Percentiles rank a stretch among this genome's conserved stretches.
phyloP scores from a whole-genome alignment of 2,113 vertebrate species.

The Oncorhynchus clarkii region DNA sequence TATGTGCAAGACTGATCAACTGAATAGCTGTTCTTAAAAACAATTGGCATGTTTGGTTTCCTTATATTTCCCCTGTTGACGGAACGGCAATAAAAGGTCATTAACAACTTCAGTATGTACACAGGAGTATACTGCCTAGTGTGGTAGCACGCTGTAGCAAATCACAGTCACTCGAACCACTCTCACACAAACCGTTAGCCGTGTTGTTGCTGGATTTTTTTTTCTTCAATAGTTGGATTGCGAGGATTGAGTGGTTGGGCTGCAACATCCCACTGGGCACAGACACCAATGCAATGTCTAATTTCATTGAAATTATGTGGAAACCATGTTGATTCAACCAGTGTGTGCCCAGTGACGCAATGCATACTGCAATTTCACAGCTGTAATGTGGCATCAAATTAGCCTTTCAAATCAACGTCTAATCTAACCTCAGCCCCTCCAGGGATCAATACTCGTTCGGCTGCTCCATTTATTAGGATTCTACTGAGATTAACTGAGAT shows the following conservation, averaged over 20 bases:
- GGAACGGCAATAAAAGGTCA: background rate
- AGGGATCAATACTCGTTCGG: constrained; percentile 63
- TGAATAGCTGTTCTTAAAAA: constrained; percentile 3
- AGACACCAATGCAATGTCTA: too few relatives aligned
- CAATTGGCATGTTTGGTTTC: constrained; percentile 13
- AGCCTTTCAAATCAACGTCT: constrained; percentile 68
- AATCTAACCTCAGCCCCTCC: constrained; percentile 64
- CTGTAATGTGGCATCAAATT: constrained; percentile 70
- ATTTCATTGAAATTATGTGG: too few relatives aligned
- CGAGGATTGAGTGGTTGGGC: background rate
- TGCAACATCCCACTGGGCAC: background rate
- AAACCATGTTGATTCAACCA: too few relatives aligned
- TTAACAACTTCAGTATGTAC: constrained; percentile 20
- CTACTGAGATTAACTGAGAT: constrained; percentile 70
- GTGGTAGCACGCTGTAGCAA: too few relatives aligned
- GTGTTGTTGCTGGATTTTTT: background rate
- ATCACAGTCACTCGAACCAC: background rate
- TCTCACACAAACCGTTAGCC: background rate
- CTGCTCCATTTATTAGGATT: constrained; percentile 67
- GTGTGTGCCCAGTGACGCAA: constrained; percentile 15
- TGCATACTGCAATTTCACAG: constrained; percentile 64
- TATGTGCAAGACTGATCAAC: background rate
- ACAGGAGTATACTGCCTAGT: background rate
- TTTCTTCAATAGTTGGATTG: too few relatives aligned
- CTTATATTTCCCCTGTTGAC: constrained; percentile 11